A percentile compares a stretch with the other conserved stretches of the same genome.
phyloP scores from a whole-genome alignment of 2,888 invertebrate genomes.

The Drosophila rubida region DNA sequence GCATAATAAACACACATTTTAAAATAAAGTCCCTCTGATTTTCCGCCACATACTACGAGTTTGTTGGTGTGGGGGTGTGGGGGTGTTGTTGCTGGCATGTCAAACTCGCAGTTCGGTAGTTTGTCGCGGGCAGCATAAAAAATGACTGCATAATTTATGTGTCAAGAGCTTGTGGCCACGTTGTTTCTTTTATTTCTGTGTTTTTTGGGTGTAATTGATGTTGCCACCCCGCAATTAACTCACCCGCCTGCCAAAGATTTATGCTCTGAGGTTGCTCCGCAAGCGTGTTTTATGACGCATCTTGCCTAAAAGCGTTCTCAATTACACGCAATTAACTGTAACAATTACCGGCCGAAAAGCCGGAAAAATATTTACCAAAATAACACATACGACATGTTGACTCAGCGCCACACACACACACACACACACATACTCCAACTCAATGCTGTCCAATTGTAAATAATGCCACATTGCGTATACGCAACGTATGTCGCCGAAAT shows the following conservation, averaged over 20 bases:
- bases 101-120: slow-evolving; percentile 44
- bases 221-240: slow-evolving; percentile 73
- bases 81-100: slow-evolving; percentile 20
- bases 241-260: slow-evolving; percentile 56
- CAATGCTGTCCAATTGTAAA: slow-evolving; percentile 25
- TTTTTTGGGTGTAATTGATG: slow-evolving; percentile 64
- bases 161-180: slow-evolving; percentile 64
- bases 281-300: slow-evolving; percentile 64
- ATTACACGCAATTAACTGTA: slow-evolving; percentile 72
- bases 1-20: slow-evolving; percentile 77
- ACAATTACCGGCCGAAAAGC: slow-evolving; percentile 47
- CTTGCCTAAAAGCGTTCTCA: slow-evolving; percentile 64
- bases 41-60: slow-evolving; percentile 18
- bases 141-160: slow-evolving; percentile 74
- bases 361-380: slow-evolving; percentile 37
- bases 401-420: slow-evolving; percentile 6
- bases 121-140: slow-evolving; percentile 37
- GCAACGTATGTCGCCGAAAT: slow-evolving; percentile 1
- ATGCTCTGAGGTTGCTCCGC: slow-evolving; percentile 44
- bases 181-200: slow-evolving; percentile 23
- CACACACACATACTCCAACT: background rate
- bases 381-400: slow-evolving; percentile 37
- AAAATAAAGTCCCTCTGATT: slow-evolving; percentile 62
- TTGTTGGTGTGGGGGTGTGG: background rate
- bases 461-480: slow-evolving; percentile 21